phyloP scores from a whole-genome alignment of 2,888 invertebrate species.

The Camptogramma bilineatum region DNA sequence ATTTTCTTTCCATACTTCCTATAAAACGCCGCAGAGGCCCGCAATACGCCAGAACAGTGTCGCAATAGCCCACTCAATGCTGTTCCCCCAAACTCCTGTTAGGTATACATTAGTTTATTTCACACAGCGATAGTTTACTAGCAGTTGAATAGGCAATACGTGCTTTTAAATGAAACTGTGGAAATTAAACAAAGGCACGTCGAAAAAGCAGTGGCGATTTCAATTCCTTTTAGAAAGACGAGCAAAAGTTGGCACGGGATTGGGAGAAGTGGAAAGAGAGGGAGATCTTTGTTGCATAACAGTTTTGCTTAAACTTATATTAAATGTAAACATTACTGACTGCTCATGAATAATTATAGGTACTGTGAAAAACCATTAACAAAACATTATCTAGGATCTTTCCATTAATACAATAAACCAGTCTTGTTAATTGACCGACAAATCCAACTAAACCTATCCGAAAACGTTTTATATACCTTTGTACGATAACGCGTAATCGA shows the following conservation, averaged over 20 bases:
- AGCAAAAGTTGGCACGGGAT: no score
- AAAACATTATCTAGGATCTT: neutral
- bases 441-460: neutral
- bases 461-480: slow-evolving; percentile 4
- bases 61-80: slow-evolving; percentile 20
- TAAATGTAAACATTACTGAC: no score
- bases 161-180: no score
- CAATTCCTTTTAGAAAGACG: no score
- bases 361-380: no score
- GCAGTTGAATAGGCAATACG: neutral
- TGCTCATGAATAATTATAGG: no score
- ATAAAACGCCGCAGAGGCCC: slow-evolving; percentile 31
- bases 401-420: neutral
- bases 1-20: slow-evolving; percentile 19
- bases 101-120: neutral
- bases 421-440: neutral
- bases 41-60: slow-evolving; percentile 28
- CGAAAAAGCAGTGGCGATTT: no score
- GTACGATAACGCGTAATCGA: slow-evolving; percentile 44
- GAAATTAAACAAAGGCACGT: no score
- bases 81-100: slow-evolving; percentile 10
- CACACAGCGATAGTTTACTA: slow-evolving; percentile 1
- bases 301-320: no score
- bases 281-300: no score
- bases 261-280: no score